These are phyloP conservation scores for Scolanthus callimorphus DNA, from an alignment of 92 coral and sea anemone species.

Conservation along the genomic window DNA sequence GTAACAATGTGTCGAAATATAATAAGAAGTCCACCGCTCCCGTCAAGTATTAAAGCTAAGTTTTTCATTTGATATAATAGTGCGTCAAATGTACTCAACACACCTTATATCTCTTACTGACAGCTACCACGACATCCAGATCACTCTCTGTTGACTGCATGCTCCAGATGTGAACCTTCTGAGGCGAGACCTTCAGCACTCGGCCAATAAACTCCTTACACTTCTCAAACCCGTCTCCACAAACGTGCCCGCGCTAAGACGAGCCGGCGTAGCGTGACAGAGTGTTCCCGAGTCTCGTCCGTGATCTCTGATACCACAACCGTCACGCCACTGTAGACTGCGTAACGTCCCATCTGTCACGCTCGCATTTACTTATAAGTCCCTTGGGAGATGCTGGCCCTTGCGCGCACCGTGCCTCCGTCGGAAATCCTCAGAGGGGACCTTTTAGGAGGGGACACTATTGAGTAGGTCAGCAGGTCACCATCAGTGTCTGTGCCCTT, in stretches of 20 bases:
- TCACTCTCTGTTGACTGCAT: slow-evolving; percentile 69
- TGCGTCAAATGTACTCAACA: neutral
- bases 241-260: slow-evolving; percentile 77
- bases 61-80: no score
- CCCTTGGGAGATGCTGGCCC: slow-evolving; percentile 38
- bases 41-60: no score
- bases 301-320: slow-evolving; percentile 78
- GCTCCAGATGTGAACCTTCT: slow-evolving; percentile 86
- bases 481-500: slow-evolving; percentile 75
- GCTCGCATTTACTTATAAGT: slow-evolving; percentile 66
- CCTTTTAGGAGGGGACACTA: slow-evolving; percentile 34
- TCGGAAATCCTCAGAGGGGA: slow-evolving; percentile 43
- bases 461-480: slow-evolving; percentile 54
- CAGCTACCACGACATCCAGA: slow-evolving; percentile 87
- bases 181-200: slow-evolving; percentile 41
- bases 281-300: slow-evolving; percentile 51
- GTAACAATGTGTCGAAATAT: no score
- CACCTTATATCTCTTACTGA: slow-evolving; percentile 43
- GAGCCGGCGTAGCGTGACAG: slow-evolving; percentile 77
- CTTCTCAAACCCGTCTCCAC: slow-evolving; percentile 74
- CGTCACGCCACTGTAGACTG: slow-evolving; percentile 67
- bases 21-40: no score
- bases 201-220: slow-evolving; percentile 56
- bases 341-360: slow-evolving; percentile 78
- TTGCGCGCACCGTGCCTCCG: slow-evolving; percentile 74